Conservation (phyloP, 2,888 invertebrate species). For the Arrhopalites spinosus region DNA sequence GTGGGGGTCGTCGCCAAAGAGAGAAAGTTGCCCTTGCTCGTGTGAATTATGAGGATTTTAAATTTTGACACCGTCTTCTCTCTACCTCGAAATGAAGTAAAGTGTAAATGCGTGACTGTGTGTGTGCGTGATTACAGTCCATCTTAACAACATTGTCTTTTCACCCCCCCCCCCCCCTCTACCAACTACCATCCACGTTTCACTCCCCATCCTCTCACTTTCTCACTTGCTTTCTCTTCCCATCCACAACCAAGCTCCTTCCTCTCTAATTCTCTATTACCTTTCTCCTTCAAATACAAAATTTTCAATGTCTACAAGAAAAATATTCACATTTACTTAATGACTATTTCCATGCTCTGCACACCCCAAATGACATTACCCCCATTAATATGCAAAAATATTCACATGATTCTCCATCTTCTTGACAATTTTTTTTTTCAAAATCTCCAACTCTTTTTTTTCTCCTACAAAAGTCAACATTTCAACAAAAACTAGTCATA, state of each 20-base stretch:
- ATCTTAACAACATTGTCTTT: constrained; percentile 20
- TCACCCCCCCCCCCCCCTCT: not conserved
- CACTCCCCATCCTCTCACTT: constrained; percentile 9
- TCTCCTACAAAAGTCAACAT: too few relatives aligned
- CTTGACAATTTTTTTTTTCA: too few relatives aligned
- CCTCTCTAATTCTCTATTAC: too few relatives aligned
- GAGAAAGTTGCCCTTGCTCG: not conserved
- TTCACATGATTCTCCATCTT: not conserved
- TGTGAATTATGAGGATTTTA: not conserved
- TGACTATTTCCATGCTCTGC: too few relatives aligned
- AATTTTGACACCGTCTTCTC: constrained; percentile 9
- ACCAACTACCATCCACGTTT: not conserved
- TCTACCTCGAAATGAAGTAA: not conserved
- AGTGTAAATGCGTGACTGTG: constrained; percentile 9
- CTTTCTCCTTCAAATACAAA: too few relatives aligned
- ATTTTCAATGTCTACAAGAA: too few relatives aligned
- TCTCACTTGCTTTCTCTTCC: not conserved
- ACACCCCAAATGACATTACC: too few relatives aligned
- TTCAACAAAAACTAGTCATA: too few relatives aligned
- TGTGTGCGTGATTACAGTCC: constrained; percentile 19
- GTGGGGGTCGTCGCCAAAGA: not conserved
- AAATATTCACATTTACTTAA: too few relatives aligned
- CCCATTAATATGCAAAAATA: too few relatives aligned
- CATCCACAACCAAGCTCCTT: not conserved
- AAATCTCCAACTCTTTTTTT: too few relatives aligned